phyloP scores from a whole-genome alignment of 2,888 invertebrate genomes.

The Anorthoa munda region DNA sequence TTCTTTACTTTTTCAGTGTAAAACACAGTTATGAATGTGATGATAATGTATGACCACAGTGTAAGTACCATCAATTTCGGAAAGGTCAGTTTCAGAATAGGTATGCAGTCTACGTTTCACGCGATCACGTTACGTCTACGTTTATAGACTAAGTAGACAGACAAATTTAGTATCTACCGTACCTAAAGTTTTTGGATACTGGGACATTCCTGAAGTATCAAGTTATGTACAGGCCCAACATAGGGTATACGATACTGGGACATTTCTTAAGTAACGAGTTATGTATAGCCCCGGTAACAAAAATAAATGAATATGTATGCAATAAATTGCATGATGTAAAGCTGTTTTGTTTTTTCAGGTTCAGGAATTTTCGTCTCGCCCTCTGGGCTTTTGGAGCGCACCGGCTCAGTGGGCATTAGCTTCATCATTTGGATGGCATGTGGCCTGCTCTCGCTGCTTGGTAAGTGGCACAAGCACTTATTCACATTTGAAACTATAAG shows the following conservation, averaged over 20 bases:
- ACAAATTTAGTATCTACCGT: not conserved
- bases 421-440: slow-evolving; percentile 98
- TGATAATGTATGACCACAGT: not conserved
- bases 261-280: not conserved
- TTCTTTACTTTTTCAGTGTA: too few species aligned
- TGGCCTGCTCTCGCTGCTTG: slow-evolving; percentile 97
- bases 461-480: slow-evolving; percentile 88
- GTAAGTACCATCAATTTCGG: not conserved
- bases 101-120: not conserved
- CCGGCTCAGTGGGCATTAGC: slow-evolving; percentile 98
- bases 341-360: slow-evolving; percentile 90
- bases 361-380: slow-evolving; percentile 99
- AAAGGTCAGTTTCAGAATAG: not conserved
- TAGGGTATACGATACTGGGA: not conserved
- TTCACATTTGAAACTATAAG: slow-evolving; percentile 23
- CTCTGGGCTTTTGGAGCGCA: slow-evolving; percentile 97
- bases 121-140: not conserved
- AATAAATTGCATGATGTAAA: slow-evolving; percentile 31
- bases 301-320: slow-evolving; percentile 1
- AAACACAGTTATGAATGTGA: too few species aligned
- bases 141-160: not conserved
- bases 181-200: too few species aligned
- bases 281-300: not conserved
- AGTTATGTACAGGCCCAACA: not conserved
- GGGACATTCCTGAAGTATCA: not conserved